phyloP scores from a whole-genome alignment of 2,888 invertebrate species.

The Nymphalis urticae region DNA sequence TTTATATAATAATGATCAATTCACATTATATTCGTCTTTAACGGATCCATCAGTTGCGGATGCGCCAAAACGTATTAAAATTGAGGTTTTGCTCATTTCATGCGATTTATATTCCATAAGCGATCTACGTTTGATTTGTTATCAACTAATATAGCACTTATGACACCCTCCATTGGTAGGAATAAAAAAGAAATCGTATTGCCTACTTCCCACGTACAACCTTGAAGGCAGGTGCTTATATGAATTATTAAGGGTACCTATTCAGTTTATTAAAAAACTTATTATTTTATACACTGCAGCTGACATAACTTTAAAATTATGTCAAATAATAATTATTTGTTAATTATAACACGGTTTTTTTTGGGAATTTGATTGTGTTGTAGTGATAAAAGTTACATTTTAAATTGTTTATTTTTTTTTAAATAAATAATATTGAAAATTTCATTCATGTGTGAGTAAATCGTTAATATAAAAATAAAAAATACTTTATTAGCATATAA shows the following conservation, averaged over 20 bases:
- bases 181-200: slow-evolving; percentile 8
- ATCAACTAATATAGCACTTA: slow-evolving; percentile 59
- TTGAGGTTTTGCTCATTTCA: slow-evolving; percentile 50
- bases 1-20: no score
- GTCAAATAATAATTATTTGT: background rate
- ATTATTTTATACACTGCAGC: background rate
- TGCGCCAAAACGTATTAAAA: slow-evolving; percentile 54
- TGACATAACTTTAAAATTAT: background rate
- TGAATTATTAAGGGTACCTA: slow-evolving; percentile 3
- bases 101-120: slow-evolving; percentile 57
- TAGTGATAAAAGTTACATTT: background rate
- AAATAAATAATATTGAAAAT: background rate
- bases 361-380: background rate
- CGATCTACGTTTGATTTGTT: slow-evolving; percentile 57
- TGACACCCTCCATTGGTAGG: slow-evolving; percentile 26
- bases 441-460: background rate
- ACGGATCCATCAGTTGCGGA: slow-evolving; percentile 45
- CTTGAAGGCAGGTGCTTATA: slow-evolving; percentile 24
- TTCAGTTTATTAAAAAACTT: background rate
- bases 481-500: slow-evolving; percentile 51
- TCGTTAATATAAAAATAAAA: slow-evolving; percentile 17
- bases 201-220: slow-evolving; percentile 14
- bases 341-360: background rate
- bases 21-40: background rate
- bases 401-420: background rate